Conservation (phyloP, 1,140 invertebrate genomes). For the Nymphalis io region DNA sequence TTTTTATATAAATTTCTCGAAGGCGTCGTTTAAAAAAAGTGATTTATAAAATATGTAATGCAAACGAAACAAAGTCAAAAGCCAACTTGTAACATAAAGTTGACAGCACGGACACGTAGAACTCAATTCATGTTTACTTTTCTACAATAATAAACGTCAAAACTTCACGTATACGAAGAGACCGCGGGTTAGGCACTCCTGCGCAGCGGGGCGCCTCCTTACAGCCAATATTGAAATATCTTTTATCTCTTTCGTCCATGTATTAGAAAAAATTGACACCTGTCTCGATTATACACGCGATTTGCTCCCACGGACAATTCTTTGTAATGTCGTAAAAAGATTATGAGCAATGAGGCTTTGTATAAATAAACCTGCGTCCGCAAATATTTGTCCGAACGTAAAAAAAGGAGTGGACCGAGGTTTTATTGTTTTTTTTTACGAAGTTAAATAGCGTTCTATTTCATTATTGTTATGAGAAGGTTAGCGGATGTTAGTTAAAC, state of each 20-base stretch:
- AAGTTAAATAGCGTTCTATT: slow-evolving; percentile 17
- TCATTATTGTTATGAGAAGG: slow-evolving; percentile 10
- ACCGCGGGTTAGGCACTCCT: slow-evolving; percentile 41
- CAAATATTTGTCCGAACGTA: slow-evolving; percentile 40
- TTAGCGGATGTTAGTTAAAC: slow-evolving; percentile 9
- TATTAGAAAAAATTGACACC: slow-evolving; percentile 72
- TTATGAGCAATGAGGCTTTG: slow-evolving; percentile 44
- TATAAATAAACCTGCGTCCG: slow-evolving; percentile 52
- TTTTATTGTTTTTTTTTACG: background rate
- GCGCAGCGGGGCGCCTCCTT: slow-evolving; percentile 57
- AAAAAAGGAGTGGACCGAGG: slow-evolving; percentile 14
- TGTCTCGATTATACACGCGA: slow-evolving; percentile 52
- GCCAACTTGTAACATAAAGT: slow-evolving; percentile 21
- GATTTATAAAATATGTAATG: slow-evolving; percentile 24
- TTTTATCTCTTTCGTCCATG: slow-evolving; percentile 51
- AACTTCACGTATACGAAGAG: slow-evolving; percentile 45
- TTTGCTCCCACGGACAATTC: slow-evolving; percentile 53
- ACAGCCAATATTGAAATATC: slow-evolving; percentile 66
- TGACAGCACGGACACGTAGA: slow-evolving; percentile 39
- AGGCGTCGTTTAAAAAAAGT: slow-evolving; percentile 11
- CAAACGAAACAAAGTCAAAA: slow-evolving; percentile 18
- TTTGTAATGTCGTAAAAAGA: slow-evolving; percentile 34
- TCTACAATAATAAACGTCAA: slow-evolving; percentile 58
- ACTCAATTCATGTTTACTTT: slow-evolving; percentile 52
- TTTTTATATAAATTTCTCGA: background rate